Percentiles rank a stretch among this genome's conserved stretches.
Evolutionary conservation across 2,797 vertebrate genomes (phyloP).

Genomic region (Coregonus suidteri): DNA sequence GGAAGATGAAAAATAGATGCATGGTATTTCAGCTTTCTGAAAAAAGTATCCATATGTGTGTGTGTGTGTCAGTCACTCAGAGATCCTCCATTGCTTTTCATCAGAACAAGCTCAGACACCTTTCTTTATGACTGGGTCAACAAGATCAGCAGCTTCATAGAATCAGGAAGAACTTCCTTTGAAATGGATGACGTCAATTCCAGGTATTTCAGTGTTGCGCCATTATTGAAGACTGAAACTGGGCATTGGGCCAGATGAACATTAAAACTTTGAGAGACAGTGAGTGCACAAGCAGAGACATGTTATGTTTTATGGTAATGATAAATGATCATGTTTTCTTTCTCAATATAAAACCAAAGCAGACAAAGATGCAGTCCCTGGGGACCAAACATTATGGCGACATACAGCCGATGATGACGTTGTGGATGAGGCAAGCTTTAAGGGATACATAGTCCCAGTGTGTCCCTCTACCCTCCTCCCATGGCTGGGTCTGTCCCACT

Average conservation of each 20-base stretch:
- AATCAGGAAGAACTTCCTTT: not conserved
- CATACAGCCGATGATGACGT: constrained; percentile 26
- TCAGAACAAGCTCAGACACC: not conserved
- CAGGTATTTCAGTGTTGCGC: no score
- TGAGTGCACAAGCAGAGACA: not conserved
- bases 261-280: not conserved
- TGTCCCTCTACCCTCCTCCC: not conserved
- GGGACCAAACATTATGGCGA: constrained; percentile 35
- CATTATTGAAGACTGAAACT: no score
- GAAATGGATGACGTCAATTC: not conserved
- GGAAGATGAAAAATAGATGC: constrained; percentile 38
- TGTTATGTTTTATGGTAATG: not conserved
- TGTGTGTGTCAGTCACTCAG: constrained; percentile 13
- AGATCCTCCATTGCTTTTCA: constrained; percentile 31
- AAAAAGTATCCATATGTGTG: not conserved
- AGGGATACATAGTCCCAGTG: not conserved
- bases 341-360: constrained; percentile 16
- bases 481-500: constrained; percentile 12
- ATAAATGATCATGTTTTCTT: not conserved
- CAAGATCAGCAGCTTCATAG: not conserved
- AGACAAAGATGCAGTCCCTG: constrained; percentile 33
- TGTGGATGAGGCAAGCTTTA: constrained; percentile 35
- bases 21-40: constrained; percentile 26
- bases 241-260: no score
- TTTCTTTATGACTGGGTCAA: not conserved